Conservation (phyloP, 2,113 vertebrate species). For the Nymphicus hollandicus region DNA sequence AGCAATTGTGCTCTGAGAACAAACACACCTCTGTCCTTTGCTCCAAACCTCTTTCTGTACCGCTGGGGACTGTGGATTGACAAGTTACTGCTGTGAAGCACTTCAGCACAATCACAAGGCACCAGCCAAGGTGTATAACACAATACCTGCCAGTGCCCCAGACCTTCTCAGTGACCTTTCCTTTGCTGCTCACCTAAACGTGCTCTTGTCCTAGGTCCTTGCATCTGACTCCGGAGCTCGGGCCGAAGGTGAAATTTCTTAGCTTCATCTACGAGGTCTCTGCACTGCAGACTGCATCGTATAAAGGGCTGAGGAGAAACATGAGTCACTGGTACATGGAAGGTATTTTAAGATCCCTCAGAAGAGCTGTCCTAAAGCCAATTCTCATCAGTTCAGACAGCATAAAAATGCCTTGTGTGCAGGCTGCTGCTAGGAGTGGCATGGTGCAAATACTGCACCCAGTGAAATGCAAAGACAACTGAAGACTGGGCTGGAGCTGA, state of each 20-base stretch:
- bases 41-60: neutral
- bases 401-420: neutral
- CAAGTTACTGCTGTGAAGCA: neutral
- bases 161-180: neutral
- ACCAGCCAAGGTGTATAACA: neutral
- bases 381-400: neutral
- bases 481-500: neutral
- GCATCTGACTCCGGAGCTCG: conserved; percentile 96
- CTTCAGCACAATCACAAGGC: neutral
- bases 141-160: neutral
- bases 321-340: neutral
- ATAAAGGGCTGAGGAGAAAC: conserved; percentile 86
- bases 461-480: neutral
- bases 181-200: conserved; percentile 82
- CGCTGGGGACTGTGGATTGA: neutral
- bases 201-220: conserved; percentile 93
- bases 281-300: conserved; percentile 92
- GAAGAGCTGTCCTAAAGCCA: neutral
- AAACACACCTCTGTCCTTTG: neutral
- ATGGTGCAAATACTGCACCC: neutral
- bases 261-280: conserved; percentile 97
- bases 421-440: neutral
- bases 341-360: conserved; percentile 2
- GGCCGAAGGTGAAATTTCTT: conserved; percentile 98
- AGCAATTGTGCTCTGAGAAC: neutral